A percentile compares a stretch with the other conserved stretches of the same genome.
phyloP scores from a whole-genome alignment of 2,888 invertebrate species.

The Amorpha juglandis region DNA sequence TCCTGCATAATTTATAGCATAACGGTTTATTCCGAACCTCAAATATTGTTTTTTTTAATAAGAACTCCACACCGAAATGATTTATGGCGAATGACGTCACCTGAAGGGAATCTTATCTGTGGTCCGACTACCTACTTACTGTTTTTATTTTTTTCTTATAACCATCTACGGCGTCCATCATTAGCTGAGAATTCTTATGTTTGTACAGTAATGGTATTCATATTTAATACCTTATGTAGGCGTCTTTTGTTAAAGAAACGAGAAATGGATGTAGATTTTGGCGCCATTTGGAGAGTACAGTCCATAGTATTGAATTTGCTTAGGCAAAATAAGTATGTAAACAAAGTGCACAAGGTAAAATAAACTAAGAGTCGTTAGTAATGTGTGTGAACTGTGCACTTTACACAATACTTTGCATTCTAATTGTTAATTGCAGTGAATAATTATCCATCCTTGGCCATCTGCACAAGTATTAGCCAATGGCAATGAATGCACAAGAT shows the following conservation, averaged over 20 bases:
- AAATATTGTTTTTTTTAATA: neutral
- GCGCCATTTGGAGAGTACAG: slow-evolving; percentile 1
- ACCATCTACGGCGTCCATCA: slow-evolving; percentile 3
- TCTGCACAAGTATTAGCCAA: neutral
- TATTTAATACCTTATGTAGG: neutral
- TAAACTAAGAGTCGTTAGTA: neutral
- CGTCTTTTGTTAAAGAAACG: neutral
- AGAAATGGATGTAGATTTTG: neutral
- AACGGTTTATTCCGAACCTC: neutral
- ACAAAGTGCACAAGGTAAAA: neutral
- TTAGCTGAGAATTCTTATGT: slow-evolving; percentile 2
- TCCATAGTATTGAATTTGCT: neutral
- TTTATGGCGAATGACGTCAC: slow-evolving; percentile 15
- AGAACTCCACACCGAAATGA: neutral
- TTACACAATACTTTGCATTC: neutral
- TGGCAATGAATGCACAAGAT: neutral
- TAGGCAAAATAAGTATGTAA: neutral
- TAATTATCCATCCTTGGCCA: neutral
- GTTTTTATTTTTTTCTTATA: neutral
- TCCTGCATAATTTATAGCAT: neutral
- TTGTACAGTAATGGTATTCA: neutral
- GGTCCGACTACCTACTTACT: neutral
- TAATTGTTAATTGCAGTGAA: slow-evolving; percentile 6
- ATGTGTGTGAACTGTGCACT: neutral
- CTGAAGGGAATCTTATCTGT: slow-evolving; percentile 9